Evolutionary conservation across 2,888 invertebrate species (phyloP).

Genomic region (Orchestes rusci): DNA sequence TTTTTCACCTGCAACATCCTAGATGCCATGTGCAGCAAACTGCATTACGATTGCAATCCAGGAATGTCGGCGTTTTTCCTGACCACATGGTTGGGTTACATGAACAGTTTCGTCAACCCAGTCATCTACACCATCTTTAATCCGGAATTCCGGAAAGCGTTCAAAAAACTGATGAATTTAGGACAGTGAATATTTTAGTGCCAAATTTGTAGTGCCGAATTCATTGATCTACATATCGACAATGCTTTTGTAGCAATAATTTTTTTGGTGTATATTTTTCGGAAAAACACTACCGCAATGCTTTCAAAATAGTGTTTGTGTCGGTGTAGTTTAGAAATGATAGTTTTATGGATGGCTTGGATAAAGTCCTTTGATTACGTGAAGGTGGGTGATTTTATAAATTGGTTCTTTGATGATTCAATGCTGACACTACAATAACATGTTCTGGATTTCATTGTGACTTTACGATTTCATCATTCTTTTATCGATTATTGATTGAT

Average conservation of each 20-base stretch:
- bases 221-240: conserved; percentile 7
- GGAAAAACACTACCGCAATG: not conserved
- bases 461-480: too few relatives aligned
- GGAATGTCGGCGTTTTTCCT: conserved; percentile 86
- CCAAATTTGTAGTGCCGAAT: not conserved
- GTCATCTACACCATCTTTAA: conserved; percentile 94
- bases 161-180: conserved; percentile 79
- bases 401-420: too few relatives aligned
- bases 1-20: conserved; percentile 98
- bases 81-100: conserved; percentile 97
- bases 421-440: too few relatives aligned
- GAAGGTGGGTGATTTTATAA: too few relatives aligned
- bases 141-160: conserved; percentile 96
- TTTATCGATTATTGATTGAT: too few relatives aligned
- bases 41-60: conserved; percentile 69
- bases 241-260: too few relatives aligned
- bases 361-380: too few relatives aligned
- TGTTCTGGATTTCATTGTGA: too few relatives aligned
- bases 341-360: too few relatives aligned
- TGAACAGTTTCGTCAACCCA: conserved; percentile 91
- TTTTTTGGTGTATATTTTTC: too few relatives aligned
- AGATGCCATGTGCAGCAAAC: conserved; percentile 91
- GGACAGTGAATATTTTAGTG: not conserved
- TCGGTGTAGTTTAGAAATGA: too few relatives aligned
- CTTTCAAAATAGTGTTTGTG: conserved; percentile 1